Evolutionary conservation across 2,797 vertebrate genomes (phyloP).

Genomic region (Phataginus tricuspis): DNA sequence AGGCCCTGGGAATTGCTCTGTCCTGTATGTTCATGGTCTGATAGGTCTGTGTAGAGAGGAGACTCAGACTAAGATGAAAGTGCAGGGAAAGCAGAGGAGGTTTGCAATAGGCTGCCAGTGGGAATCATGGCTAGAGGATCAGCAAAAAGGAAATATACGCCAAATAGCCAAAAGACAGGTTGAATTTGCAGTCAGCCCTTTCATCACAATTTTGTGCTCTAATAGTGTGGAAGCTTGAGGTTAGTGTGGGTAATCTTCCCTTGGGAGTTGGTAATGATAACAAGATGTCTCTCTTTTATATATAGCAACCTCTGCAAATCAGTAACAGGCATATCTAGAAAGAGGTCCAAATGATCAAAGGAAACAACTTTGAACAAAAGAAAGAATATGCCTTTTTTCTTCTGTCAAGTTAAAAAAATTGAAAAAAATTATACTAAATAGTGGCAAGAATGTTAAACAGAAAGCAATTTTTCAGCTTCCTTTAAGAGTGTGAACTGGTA

Average conservation of each 20-base stretch:
- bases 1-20: background rate
- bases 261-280: background rate
- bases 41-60: background rate
- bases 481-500: background rate
- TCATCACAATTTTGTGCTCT: background rate
- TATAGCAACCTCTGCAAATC: background rate
- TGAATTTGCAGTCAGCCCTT: background rate
- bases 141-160: background rate
- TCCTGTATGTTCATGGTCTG: background rate
- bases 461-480: background rate
- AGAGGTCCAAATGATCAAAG: background rate
- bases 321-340: background rate
- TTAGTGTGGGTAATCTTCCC: background rate
- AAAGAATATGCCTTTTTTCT: background rate
- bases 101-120: background rate
- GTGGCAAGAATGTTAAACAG: background rate
- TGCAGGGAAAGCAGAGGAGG: background rate
- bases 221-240: background rate
- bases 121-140: background rate
- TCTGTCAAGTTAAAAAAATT: background rate
- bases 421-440: conserved; percentile 16
- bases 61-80: background rate
- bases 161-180: background rate
- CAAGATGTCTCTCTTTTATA: background rate
- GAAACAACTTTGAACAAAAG: background rate